A percentile compares a stretch with the other conserved stretches of the same genome.
Evolutionary conservation across 2,113 vertebrate genomes (phyloP).

Genomic region (Semnornis frantzii): DNA sequence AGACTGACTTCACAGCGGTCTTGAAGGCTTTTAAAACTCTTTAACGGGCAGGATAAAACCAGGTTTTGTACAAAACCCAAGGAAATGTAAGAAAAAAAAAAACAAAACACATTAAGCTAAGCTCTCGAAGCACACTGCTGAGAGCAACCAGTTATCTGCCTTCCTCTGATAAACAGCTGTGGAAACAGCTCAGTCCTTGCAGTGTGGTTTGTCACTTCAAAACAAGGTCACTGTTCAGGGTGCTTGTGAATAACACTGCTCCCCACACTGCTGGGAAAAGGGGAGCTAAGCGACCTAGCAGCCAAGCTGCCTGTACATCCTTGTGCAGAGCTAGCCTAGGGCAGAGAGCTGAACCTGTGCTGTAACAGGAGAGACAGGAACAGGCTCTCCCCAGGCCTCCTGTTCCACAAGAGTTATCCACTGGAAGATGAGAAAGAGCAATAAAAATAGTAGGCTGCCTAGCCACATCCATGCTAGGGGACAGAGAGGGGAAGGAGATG

Average conservation of each 20-base stretch:
- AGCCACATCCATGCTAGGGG: background rate
- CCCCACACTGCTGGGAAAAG: background rate
- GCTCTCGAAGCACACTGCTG: background rate
- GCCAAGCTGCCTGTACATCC: background rate
- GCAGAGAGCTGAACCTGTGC: background rate
- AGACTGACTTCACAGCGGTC: background rate
- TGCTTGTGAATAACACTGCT: background rate
- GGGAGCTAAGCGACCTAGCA: background rate
- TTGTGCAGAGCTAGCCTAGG: background rate
- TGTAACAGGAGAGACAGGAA: background rate
- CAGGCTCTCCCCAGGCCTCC: background rate
- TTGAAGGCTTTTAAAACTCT: background rate
- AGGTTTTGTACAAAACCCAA: background rate
- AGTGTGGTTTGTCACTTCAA: background rate
- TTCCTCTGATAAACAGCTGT: slow-evolving; percentile 34
- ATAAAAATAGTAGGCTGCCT: background rate
- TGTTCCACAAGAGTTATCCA: background rate
- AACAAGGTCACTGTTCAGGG: background rate
- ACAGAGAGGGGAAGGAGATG: background rate
- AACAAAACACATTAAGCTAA: background rate
- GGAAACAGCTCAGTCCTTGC: background rate
- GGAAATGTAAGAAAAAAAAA: background rate
- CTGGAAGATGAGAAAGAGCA: background rate
- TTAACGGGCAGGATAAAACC: background rate
- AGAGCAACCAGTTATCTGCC: slow-evolving; percentile 24